Conservation (phyloP, 2,888 invertebrate genomes). For the Troides oblongomaculatus region DNA sequence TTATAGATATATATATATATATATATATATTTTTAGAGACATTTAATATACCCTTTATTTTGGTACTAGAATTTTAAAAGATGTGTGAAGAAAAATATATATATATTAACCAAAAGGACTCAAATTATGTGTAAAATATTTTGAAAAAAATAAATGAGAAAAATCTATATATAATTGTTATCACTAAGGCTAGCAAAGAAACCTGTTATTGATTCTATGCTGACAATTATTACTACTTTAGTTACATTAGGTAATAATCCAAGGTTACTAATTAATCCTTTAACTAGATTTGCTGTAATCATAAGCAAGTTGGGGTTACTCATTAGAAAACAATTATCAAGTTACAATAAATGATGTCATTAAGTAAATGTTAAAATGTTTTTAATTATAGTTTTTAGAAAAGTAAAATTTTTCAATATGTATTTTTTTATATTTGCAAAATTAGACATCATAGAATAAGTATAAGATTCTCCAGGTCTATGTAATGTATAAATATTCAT, state of each 20-base stretch:
- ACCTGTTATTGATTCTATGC: background rate
- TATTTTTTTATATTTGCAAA: too few relatives aligned
- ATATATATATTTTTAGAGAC: too few relatives aligned
- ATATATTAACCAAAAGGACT: too few relatives aligned
- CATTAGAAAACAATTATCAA: background rate
- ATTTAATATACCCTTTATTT: too few relatives aligned
- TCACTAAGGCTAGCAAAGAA: background rate
- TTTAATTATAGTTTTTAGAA: background rate
- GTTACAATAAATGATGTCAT: background rate
- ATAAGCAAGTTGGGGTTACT: background rate
- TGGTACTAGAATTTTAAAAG: too few relatives aligned
- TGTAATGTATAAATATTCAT: background rate
- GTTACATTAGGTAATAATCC: slow-evolving; percentile 2
- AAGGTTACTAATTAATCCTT: slow-evolving; percentile 10
- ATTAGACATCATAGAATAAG: background rate
- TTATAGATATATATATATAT: too few relatives aligned
- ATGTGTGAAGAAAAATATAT: too few relatives aligned
- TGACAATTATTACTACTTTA: slow-evolving; percentile 3
- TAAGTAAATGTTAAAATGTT: background rate
- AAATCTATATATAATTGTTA: background rate
- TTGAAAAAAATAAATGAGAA: background rate
- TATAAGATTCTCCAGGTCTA: background rate
- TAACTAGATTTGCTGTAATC: slow-evolving; percentile 8
- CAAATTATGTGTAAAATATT: background rate
- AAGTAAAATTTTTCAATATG: too few relatives aligned